phyloP scores from a whole-genome alignment of 2,888 invertebrate genomes.

The Pardosa pseudoannulata region DNA sequence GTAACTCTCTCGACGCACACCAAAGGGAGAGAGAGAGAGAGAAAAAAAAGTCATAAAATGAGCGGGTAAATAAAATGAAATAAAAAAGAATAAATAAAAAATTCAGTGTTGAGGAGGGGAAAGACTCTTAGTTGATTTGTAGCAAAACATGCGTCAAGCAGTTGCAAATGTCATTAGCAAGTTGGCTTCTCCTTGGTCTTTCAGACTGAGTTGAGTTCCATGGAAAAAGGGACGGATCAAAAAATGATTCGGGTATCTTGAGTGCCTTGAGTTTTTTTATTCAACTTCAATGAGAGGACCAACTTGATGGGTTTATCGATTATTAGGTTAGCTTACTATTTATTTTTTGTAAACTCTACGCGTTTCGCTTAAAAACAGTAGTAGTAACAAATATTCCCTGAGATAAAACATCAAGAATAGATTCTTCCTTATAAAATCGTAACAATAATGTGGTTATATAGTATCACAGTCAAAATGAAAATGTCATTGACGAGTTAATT shows the following conservation, averaged over 20 bases:
- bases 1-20: conserved; percentile 20
- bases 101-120: conserved; percentile 23
- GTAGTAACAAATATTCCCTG: too few relatives aligned
- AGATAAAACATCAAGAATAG: too few relatives aligned
- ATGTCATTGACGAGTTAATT: conserved; percentile 63
- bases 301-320: too few relatives aligned
- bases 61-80: conserved; percentile 53
- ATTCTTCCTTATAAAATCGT: too few relatives aligned
- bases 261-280: background rate
- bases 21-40: conserved; percentile 8
- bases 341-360: too few relatives aligned
- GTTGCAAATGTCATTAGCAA: conserved; percentile 67
- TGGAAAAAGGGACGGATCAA: conserved; percentile 24
- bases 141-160: conserved; percentile 71
- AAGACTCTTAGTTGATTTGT: conserved; percentile 63
- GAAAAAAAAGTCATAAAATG: conserved; percentile 61
- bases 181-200: conserved; percentile 51
- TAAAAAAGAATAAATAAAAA: conserved; percentile 33
- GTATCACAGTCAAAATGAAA: too few relatives aligned
- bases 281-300: too few relatives aligned
- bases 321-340: too few relatives aligned
- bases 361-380: too few relatives aligned
- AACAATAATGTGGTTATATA: too few relatives aligned
- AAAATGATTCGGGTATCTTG: conserved; percentile 16
- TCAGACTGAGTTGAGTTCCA: conserved; percentile 22